Base-by-base conservation (phyloP, 1,140 invertebrate species). In the Eurytemora carolleeae region DNA sequence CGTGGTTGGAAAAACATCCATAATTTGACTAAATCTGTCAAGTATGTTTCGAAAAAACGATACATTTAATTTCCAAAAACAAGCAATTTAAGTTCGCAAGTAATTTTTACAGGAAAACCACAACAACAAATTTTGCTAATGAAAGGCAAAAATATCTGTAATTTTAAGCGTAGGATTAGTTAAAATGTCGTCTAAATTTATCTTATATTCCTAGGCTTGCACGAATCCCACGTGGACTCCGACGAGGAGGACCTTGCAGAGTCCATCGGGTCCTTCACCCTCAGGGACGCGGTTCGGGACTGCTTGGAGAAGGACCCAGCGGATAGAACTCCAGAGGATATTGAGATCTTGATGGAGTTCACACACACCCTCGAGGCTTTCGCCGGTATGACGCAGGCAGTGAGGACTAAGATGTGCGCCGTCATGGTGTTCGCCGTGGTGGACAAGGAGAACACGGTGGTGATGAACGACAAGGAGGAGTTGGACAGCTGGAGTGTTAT, bases 401-500 rank as follows among this genome's bases (percentile, higher is more conserved):
- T 19, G n/a, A 1, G 21, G 23, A 7, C 18, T 12, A 55, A 55
- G 54, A 18, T 22, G 24, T 2, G 55, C 55, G 21, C 55, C n/a
- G 58, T 59, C 16, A 59, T 59, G 58, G 58, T 89, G 0, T 97
- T 98, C 74, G 95, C 93, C 1, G 89, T 97, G 0, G 93, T 98
- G 16, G 90, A 97, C 70, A 92, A 93, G 67, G 86, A 89, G n/a
- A 90, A 87, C 3, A 98, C 93, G 22, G 79, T 94, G 61, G 92
- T 99, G 1, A 88, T 99, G 81, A 91, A 91, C 67, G 86, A 98
- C 75, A 88, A 89, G 12, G 94, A 98, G 73, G 89, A 96, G 76
- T 78, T 98, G 65, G 95, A 98, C 74, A 95, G 93, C n/a, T 99
- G 95, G 95, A 93, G 89, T 63, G 94, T 98, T 24, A 81, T 99